Evolutionary conservation across 2,113 vertebrate species (phyloP), one percentile per base, ranked within the genome.

Genomic region (Mesocricetus auratus): DNA sequence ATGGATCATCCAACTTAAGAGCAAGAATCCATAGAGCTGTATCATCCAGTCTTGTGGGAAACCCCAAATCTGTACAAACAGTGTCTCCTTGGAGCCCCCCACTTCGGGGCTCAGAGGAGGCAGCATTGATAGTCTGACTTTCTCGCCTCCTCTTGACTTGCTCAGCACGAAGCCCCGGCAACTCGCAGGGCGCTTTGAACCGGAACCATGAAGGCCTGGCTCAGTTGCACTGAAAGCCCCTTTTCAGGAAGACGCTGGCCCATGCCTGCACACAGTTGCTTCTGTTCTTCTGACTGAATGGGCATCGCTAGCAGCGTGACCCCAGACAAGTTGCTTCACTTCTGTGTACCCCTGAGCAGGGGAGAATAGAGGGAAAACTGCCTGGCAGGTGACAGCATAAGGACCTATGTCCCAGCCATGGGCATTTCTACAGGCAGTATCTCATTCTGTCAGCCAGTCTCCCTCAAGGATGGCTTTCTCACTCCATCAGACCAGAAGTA

Each of bases 101-200:
- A 85, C 68, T 89, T 83, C 16, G 66, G 90, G 62, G 29, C 92
- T 79, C 77, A 5, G 10, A 74, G 82, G 77, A 94, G 69, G 86
- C 6, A 3, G 91, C 95, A 95, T 39, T 92, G 78, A 96, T 11
- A 39, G 82, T 91, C 92, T 97, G 97, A 96, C 97, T 97, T 97
- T 98, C 96, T 97, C 94, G 96, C 96, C 97, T 97, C 94, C 96
- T 96, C 97, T 94, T 96, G 95, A 98, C 97, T 98, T 95, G 96
- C 97, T 96, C 91, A 97, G 97, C 95, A 93, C 64, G 96, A 95
- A 97, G 94, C 89, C 97, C 96, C 6, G 1, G 95, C 96, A 97
- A 96, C 97, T 96, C 21, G 0, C 68, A 91, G 91, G 92, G 81
- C 58, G 0, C 97, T 94, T 95, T 97, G 97, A 97, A 92, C 92